Percentiles rank a stretch among this genome's conserved stretches.
Evolutionary conservation across 2,113 vertebrate species (phyloP).

Genomic region (Gadus macrocephalus): DNA sequence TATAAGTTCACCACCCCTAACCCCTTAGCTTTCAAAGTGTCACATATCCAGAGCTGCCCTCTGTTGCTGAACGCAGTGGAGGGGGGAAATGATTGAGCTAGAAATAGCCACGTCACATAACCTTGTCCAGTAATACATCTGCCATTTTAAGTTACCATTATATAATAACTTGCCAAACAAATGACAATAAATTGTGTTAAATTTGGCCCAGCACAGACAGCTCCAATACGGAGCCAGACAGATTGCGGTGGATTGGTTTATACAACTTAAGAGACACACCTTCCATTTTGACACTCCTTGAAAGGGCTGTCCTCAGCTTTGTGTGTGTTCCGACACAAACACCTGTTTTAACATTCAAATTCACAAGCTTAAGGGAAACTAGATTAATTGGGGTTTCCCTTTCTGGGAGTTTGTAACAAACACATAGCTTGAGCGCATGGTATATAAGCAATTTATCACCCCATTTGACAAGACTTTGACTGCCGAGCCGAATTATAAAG

Average conservation of each 20-base stretch:
- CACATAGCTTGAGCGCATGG: too few relatives aligned
- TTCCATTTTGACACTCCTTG: background rate
- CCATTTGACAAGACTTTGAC: too few relatives aligned
- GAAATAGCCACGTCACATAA: slow-evolving; percentile 71
- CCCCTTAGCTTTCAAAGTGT: slow-evolving; percentile 50
- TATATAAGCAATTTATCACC: too few relatives aligned
- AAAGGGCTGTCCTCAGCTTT: background rate
- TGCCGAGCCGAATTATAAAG: too few relatives aligned
- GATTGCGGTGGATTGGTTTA: background rate
- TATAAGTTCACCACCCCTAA: slow-evolving; percentile 11
- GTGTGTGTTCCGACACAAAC: background rate
- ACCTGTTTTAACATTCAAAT: background rate
- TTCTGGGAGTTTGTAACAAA: too few relatives aligned
- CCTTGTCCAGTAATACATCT: slow-evolving; percentile 44
- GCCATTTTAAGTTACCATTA: slow-evolving; percentile 66
- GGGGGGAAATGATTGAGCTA: slow-evolving; percentile 57
- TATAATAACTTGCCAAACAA: slow-evolving; percentile 46
- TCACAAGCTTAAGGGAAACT: background rate
- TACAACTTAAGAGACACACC: background rate
- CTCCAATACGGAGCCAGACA: too few relatives aligned
- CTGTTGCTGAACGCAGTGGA: slow-evolving; percentile 55
- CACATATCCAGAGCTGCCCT: slow-evolving; percentile 54
- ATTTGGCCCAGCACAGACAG: background rate
- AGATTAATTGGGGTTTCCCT: too few relatives aligned
- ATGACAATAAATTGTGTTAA: background rate